phyloP scores from a whole-genome alignment of 2,113 vertebrate genomes.

The Cyphomyrus discorhynchus region DNA sequence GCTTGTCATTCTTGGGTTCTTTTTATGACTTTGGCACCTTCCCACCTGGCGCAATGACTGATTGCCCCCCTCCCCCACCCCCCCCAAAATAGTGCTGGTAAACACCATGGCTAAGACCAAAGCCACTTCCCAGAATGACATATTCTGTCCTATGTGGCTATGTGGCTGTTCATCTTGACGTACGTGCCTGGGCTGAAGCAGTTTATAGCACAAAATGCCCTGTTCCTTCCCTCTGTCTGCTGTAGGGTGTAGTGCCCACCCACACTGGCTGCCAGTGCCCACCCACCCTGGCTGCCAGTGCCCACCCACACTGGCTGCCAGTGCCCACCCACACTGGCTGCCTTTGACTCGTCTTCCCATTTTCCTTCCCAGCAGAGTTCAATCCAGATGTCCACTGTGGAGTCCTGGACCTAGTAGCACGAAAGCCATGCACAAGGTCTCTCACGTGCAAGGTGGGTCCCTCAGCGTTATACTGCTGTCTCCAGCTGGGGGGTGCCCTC shows the following conservation, averaged over 20 bases:
- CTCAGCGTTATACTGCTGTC: not conserved
- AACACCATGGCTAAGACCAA: not conserved
- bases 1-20: not conserved
- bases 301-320: not conserved
- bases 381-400: conserved; percentile 97
- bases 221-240: not conserved
- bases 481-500: no score
- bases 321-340: not conserved
- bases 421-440: conserved; percentile 97
- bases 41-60: not conserved
- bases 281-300: not conserved
- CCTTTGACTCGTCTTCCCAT: not conserved
- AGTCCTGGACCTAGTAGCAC: conserved; percentile 87
- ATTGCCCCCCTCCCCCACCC: not conserved
- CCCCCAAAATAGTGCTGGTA: not conserved
- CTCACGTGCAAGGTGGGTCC: conserved; percentile 94
- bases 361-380: conserved; percentile 71
- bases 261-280: not conserved
- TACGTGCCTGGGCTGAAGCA: not conserved
- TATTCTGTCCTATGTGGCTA: not conserved
- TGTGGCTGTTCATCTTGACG: not conserved
- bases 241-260: not conserved
- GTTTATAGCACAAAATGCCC: not conserved
- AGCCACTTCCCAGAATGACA: not conserved
- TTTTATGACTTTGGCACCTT: not conserved